These are phyloP conservation scores for Clitarchus hookeri DNA, from an alignment of 2,888 invertebrate genomes.

Conservation along the genomic window DNA sequence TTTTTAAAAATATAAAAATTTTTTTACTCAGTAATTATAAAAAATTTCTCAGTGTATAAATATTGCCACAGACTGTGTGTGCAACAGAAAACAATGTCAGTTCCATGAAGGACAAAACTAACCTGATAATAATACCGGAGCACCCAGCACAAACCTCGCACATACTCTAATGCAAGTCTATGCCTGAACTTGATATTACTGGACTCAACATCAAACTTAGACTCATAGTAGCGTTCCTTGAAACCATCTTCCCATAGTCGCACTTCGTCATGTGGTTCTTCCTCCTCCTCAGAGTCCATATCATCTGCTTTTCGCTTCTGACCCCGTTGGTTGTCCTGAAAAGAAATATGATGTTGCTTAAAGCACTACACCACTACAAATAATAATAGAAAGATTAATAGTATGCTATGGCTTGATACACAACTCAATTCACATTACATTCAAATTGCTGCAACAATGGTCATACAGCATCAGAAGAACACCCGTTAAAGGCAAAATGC, in stretches of 20 bases:
- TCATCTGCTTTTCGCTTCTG: slow-evolving; percentile 60
- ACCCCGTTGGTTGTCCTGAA: slow-evolving; percentile 51
- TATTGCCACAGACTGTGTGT: too few relatives aligned
- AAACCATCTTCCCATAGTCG: slow-evolving; percentile 96
- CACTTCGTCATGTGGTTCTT: slow-evolving; percentile 85
- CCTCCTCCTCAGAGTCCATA: slow-evolving; percentile 66
- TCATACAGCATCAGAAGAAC: too few relatives aligned
- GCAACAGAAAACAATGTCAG: too few relatives aligned
- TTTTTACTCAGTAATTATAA: too few relatives aligned
- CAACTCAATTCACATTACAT: too few relatives aligned
- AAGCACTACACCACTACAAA: too few relatives aligned
- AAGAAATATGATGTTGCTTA: neutral
- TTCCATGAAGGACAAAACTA: neutral
- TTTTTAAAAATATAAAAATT: too few relatives aligned
- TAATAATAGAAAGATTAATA: too few relatives aligned
- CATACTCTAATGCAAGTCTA: slow-evolving; percentile 92
- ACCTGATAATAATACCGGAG: slow-evolving; percentile 95
- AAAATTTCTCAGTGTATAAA: too few relatives aligned
- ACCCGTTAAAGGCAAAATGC: too few relatives aligned
- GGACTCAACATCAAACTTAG: slow-evolving; percentile 81
- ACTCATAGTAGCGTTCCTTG: slow-evolving; percentile 97
- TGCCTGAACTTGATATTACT: slow-evolving; percentile 84
- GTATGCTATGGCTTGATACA: too few relatives aligned
- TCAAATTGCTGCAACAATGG: too few relatives aligned
- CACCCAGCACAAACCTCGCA: slow-evolving; percentile 97